Evolutionary conservation across 2,888 invertebrate genomes (phyloP), one percentile per base, ranked within the genome.

Genomic region (Trichopria drosophilae): DNA sequence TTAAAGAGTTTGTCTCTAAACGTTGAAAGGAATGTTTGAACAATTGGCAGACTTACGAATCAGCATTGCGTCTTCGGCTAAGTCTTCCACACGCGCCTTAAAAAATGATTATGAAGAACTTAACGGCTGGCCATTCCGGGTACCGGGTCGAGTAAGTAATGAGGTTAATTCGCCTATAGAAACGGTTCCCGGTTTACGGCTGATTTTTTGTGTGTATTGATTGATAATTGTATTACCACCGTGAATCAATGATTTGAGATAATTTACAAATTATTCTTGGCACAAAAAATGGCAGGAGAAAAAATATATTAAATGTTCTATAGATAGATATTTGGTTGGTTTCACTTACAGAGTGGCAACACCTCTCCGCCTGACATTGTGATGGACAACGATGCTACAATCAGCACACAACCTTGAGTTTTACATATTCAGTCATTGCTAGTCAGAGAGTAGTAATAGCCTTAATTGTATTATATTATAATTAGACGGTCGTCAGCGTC

Each of bases 271-370:
- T n/a, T n/a, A n/a, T n/a, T n/a, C n/a, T n/a, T n/a, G n/a, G n/a
- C n/a, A 54, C 29, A 44, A 12, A 37, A 42, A 49, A 45, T 28
- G 44, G 54, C 55, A 46, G 23, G 55, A 47, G 42, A 45, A 35
- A 23, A 48, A 53, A 39, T 28, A 51, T 47, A 45, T 47, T 53
- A 41, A 67, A 68, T 66, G 63, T 63, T 67, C 62, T 67, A 72
- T 66, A 69, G 65, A 71, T 69, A 71, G 64, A 68, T 67, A 71
- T 70, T 71, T 71, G 66, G 66, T 71, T 73, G 62, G 63, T 66
- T 69, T 72, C 65, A 75, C 75, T 75, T 75, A 75, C 75, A 75
- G 74, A 74, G 72, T 71, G 71, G 75, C 66, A 73, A 73, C 68
- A 69, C 71, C 71, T 74, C 69, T 70, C 69, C 71, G 72, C 73